Evolutionary conservation across 30 jellyfish, hydroid and myxozoan species (phyloP).

Genomic region (Chironex yamaguchii): DNA sequence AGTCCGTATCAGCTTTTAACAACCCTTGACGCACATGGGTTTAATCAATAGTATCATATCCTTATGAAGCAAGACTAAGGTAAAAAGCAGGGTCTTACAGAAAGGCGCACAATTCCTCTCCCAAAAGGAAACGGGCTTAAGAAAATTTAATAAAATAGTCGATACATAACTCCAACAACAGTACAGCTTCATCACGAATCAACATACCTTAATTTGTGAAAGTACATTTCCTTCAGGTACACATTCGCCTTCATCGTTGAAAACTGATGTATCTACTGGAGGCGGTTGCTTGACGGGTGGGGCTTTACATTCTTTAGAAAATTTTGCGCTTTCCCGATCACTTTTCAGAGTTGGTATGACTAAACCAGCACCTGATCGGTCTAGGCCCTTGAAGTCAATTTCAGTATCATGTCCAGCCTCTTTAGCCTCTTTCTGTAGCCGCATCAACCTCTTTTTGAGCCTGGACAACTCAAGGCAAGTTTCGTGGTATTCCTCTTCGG

Average conservation of each 20-base stretch:
- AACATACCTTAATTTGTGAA: constrained; percentile 65
- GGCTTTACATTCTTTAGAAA: constrained; percentile 80
- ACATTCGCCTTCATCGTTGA: constrained; percentile 85
- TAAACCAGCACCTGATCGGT: neutral
- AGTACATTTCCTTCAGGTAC: constrained; percentile 84
- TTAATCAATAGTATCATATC: no score
- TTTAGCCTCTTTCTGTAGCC: constrained; percentile 32
- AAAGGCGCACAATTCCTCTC: no score
- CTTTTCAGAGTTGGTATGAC: neutral
- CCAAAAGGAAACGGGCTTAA: no score
- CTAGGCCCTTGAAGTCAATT: neutral
- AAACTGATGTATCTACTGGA: constrained; percentile 42
- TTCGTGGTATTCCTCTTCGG: constrained; percentile 75
- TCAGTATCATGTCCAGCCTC: neutral
- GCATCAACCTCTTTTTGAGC: constrained; percentile 41
- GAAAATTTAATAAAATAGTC: no score
- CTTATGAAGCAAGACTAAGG: no score
- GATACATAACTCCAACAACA: no score
- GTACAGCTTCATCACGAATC: no score
- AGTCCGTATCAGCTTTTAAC: no score
- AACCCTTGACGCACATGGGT: no score
- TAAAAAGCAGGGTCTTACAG: no score
- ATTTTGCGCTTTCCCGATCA: constrained; percentile 67
- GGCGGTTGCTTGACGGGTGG: constrained; percentile 63
- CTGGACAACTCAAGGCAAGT: constrained; percentile 62